These are phyloP conservation scores for Holacanthella duospinosa DNA, from an alignment of 2,888 invertebrate species.

Conservation along the genomic window DNA sequence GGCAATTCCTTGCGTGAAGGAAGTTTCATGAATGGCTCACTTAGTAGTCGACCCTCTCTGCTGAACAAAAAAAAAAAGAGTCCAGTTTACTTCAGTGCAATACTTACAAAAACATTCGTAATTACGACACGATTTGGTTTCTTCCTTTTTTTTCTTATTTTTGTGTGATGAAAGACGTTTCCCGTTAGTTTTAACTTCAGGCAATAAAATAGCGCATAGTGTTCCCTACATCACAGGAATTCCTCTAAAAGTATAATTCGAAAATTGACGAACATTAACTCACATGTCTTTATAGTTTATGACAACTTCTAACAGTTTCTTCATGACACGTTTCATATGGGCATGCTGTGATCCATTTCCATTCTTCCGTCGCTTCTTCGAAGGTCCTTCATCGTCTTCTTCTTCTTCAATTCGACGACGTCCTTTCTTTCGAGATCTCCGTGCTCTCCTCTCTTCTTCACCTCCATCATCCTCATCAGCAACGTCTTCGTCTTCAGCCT, in stretches of 20 bases:
- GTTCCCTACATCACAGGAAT: too few species aligned
- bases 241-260: too few species aligned
- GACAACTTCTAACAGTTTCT: background rate
- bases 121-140: background rate
- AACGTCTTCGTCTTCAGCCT: slow-evolving; percentile 38
- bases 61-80: slow-evolving; percentile 32
- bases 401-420: slow-evolving; percentile 37
- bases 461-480: slow-evolving; percentile 46
- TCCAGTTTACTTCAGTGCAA: too few species aligned
- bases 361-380: background rate
- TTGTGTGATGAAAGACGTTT: too few species aligned
- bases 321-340: background rate
- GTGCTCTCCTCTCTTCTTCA: slow-evolving; percentile 11
- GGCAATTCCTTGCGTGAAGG: slow-evolving; percentile 86
- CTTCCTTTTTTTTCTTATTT: too few species aligned
- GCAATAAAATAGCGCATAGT: too few species aligned
- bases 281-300: background rate
- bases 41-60: slow-evolving; percentile 72
- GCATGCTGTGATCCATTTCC: background rate
- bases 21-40: slow-evolving; percentile 90
- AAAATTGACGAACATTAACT: too few species aligned
- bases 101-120: background rate
- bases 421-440: slow-evolving; percentile 1
- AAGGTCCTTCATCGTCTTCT: slow-evolving; percentile 45
- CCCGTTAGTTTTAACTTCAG: too few species aligned